Percentiles rank a stretch among this genome's conserved stretches.
phyloP scores from a whole-genome alignment of 2,797 vertebrate species.

The Malacoraja senta region DNA sequence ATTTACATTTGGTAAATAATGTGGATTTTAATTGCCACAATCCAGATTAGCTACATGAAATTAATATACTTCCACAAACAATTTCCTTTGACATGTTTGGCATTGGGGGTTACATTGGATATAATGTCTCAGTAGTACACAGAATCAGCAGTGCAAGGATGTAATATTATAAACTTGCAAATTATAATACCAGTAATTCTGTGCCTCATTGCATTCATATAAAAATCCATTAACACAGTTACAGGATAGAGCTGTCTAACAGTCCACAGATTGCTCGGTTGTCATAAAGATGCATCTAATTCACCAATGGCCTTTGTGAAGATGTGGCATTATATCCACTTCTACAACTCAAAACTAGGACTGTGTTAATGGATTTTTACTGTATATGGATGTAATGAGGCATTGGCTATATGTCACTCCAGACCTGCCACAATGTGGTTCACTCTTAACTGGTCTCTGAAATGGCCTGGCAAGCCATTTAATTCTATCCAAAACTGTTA shows the following conservation, averaged over 20 bases:
- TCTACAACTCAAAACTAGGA: too few relatives aligned
- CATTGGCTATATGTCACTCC: too few relatives aligned
- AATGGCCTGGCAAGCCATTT: too few relatives aligned
- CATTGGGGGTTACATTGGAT: not conserved
- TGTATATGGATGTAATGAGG: too few relatives aligned
- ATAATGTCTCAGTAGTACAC: not conserved
- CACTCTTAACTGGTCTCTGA: too few relatives aligned
- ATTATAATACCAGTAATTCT: not conserved
- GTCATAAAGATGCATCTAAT: too few relatives aligned
- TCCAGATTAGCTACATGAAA: constrained; percentile 1
- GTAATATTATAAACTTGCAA: not conserved
- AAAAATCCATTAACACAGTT: not conserved
- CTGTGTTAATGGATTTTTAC: too few relatives aligned
- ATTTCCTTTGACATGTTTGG: constrained; percentile 16
- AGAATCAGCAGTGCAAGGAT: not conserved
- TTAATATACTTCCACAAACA: constrained; percentile 26
- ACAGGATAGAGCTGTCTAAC: not conserved
- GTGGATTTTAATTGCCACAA: constrained; percentile 1
- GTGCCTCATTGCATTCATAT: not conserved
- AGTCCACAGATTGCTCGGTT: not conserved
- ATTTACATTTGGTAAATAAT: constrained; percentile 27
- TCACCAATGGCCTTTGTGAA: too few relatives aligned
- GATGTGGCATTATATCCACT: too few relatives aligned
- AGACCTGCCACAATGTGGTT: too few relatives aligned
- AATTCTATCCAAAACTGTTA: too few relatives aligned